Percentiles rank a stretch among this genome's conserved stretches.
Evolutionary conservation across 2,888 invertebrate genomes (phyloP).

Genomic region (Lucinisca nassula): DNA sequence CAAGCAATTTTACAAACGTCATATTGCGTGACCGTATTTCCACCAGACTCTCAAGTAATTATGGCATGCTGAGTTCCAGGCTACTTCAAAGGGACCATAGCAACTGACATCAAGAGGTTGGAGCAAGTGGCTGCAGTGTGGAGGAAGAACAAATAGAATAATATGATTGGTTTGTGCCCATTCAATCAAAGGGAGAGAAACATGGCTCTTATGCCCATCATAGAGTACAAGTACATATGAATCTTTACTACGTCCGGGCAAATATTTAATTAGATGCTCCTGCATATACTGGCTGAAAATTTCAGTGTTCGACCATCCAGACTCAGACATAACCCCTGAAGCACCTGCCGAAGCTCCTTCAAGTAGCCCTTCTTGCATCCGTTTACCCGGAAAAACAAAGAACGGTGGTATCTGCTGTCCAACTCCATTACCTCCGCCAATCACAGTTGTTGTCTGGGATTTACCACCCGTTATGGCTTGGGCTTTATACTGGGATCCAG

Average conservation of each 20-base stretch:
- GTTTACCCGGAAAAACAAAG: constrained; percentile 41
- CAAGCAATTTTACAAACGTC: not conserved
- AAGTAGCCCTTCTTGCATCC: constrained; percentile 28
- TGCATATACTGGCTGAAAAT: constrained; percentile 39
- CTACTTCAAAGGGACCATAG: constrained; percentile 42
- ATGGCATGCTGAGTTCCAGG: constrained; percentile 35
- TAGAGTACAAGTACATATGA: constrained; percentile 37
- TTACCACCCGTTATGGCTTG: constrained; percentile 46
- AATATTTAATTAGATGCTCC: constrained; percentile 31
- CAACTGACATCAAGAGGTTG: constrained; percentile 51
- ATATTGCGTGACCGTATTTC: not conserved
- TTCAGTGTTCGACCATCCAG: constrained; percentile 50
- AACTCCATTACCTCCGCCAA: constrained; percentile 41
- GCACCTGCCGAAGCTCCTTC: constrained; percentile 49
- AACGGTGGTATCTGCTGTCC: constrained; percentile 37
- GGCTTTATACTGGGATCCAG: constrained; percentile 15
- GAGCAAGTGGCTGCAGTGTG: constrained; percentile 55
- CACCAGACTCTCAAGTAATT: constrained; percentile 27
- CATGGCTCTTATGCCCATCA: constrained; percentile 54
- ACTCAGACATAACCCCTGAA: constrained; percentile 27
- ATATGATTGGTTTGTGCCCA: constrained; percentile 51
- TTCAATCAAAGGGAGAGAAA: constrained; percentile 37
- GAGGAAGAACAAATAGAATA: constrained; percentile 55
- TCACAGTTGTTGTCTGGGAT: constrained; percentile 24
- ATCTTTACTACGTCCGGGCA: not conserved